phyloP scores from a whole-genome alignment of 2,888 invertebrate species.

The Mactromeris polynyma region DNA sequence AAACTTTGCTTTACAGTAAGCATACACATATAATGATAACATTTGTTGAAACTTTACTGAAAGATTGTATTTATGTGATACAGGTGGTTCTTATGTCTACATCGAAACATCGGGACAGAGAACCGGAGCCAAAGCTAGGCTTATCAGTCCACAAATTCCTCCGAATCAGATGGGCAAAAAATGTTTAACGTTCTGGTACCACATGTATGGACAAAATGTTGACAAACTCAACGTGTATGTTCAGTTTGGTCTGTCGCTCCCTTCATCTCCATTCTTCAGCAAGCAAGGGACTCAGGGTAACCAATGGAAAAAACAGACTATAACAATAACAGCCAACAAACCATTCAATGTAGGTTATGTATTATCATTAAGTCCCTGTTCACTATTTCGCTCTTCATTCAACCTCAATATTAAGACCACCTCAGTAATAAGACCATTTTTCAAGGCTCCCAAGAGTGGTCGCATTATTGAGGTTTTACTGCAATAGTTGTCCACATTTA shows the following conservation, averaged over 20 bases:
- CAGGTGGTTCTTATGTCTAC: constrained; percentile 82
- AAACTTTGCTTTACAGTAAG: no score
- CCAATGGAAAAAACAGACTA: constrained; percentile 76
- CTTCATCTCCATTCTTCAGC: constrained; percentile 75
- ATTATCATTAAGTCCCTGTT: constrained; percentile 46
- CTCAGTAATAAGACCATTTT: no score
- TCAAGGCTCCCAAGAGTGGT: no score
- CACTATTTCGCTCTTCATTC: no score
- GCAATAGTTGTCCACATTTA: no score
- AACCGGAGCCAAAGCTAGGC: constrained; percentile 75
- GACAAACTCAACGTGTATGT: constrained; percentile 77
- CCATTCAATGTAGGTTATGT: constrained; percentile 78
- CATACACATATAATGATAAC: no score
- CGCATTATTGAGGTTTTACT: no score
- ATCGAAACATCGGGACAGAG: constrained; percentile 78
- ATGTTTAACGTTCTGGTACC: constrained; percentile 83
- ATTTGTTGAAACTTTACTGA: neutral
- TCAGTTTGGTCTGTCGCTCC: constrained; percentile 71
- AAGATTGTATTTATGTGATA: neutral
- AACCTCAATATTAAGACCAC: no score
- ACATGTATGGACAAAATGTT: constrained; percentile 81
- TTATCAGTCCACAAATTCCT: constrained; percentile 78
- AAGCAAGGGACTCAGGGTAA: constrained; percentile 80
- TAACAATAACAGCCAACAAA: constrained; percentile 65
- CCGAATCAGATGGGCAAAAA: constrained; percentile 65